Evolutionary conservation across 2,113 vertebrate genomes (phyloP).

Genomic region (Aptenodytes patagonicus): DNA sequence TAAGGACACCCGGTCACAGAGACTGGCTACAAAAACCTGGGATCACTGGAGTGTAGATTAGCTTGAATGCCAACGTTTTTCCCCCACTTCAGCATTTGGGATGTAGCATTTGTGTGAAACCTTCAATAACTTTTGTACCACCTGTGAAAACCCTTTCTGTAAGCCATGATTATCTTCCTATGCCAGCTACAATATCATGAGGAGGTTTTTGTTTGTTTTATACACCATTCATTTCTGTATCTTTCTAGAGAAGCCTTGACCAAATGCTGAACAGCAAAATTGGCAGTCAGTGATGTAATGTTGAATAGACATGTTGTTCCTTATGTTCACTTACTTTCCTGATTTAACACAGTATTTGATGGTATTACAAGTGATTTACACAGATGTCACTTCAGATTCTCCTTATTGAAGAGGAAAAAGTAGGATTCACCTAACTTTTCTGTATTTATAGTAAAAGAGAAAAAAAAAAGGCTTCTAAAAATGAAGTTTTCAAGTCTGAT

Average conservation of each 20-base stretch:
- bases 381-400: background rate
- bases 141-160: fast-evolving
- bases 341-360: background rate
- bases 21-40: background rate
- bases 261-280: background rate
- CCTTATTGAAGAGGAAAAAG: background rate
- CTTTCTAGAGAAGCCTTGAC: background rate
- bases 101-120: background rate
- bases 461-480: background rate
- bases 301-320: background rate
- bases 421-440: background rate
- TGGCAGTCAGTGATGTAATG: background rate
- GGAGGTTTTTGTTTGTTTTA: background rate
- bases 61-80: background rate
- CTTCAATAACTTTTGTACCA: background rate
- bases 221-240: background rate
- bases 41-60: background rate
- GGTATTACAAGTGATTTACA: background rate
- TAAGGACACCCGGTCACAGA: background rate
- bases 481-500: background rate
- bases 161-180: background rate
- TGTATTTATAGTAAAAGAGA: background rate
- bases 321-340: background rate
- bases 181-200: background rate
- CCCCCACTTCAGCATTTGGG: fast-evolving